Evolutionary conservation across 2,888 invertebrate genomes (phyloP).

Genomic region (Alloscopus bannaensis): DNA sequence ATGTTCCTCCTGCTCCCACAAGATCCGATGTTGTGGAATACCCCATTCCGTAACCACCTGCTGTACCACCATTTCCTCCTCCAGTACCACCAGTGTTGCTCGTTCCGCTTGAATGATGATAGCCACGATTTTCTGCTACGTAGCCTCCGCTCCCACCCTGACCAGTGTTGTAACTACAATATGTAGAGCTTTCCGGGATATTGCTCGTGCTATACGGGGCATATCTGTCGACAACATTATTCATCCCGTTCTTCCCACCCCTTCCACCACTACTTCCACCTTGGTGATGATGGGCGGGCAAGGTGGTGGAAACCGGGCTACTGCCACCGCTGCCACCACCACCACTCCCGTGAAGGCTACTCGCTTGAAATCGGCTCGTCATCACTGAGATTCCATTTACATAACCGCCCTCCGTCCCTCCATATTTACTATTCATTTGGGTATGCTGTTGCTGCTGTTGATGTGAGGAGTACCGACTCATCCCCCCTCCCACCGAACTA

Average conservation of each 20-base stretch:
- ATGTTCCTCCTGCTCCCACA: conserved; percentile 58
- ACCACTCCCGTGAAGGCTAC: conserved; percentile 55
- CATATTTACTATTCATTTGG: conserved; percentile 57
- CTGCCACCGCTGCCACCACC: conserved; percentile 43
- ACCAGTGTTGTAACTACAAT: conserved; percentile 55
- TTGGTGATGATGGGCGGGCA: conserved; percentile 43
- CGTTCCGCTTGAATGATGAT: conserved; percentile 61
- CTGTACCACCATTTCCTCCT: conserved; percentile 42
- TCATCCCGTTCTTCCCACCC: conserved; percentile 53
- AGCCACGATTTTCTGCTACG: conserved; percentile 52
- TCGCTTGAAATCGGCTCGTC: conserved; percentile 61
- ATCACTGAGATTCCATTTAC: conserved; percentile 62
- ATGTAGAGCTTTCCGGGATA: conserved; percentile 48
- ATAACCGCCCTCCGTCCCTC: conserved; percentile 45
- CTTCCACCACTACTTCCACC: conserved; percentile 35
- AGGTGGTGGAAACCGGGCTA: conserved; percentile 41
- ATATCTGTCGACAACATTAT: conserved; percentile 59
- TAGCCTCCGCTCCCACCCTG: conserved; percentile 41
- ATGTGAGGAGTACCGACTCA: conserved; percentile 30
- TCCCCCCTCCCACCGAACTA: conserved; percentile 25
- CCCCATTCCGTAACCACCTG: conserved; percentile 58
- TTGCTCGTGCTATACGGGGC: conserved; percentile 46
- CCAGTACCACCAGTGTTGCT: conserved; percentile 26
- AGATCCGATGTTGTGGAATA: conserved; percentile 57
- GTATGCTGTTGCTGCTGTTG: conserved; percentile 34